A percentile compares a stretch with the other conserved stretches of the same genome.
phyloP scores from a whole-genome alignment of 1,140 invertebrate species.

The Phthorimaea operculella region DNA sequence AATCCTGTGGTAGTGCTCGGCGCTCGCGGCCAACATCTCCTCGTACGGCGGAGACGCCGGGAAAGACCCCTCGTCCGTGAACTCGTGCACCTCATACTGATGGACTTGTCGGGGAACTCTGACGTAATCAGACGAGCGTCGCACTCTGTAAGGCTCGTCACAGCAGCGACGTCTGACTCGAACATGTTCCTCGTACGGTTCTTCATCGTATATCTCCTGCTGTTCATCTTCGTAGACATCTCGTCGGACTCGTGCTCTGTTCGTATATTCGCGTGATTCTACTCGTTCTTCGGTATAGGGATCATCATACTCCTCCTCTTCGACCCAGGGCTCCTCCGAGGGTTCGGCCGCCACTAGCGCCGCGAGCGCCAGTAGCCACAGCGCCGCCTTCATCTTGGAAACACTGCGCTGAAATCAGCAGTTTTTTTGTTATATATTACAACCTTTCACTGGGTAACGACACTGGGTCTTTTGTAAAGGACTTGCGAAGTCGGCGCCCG shows the following conservation, averaged over 20 bases:
- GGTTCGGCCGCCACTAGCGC: constrained; percentile 34
- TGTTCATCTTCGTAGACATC: constrained; percentile 28
- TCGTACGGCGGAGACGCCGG: constrained; percentile 47
- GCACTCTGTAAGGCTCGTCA: constrained; percentile 20
- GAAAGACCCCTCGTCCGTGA: constrained; percentile 51
- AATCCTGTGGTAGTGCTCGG: constrained; percentile 57
- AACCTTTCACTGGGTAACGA: constrained; percentile 46
- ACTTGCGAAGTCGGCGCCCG: constrained; percentile 22
- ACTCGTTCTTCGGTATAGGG: constrained; percentile 40
- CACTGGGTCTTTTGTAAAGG: constrained; percentile 12
- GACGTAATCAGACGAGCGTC: constrained; percentile 36
- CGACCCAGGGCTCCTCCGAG: constrained; percentile 46
- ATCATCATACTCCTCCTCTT: constrained; percentile 53
- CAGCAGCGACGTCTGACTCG: constrained; percentile 34
- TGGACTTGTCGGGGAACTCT: constrained; percentile 50
- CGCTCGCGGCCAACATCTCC: constrained; percentile 53
- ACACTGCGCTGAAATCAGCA: constrained; percentile 25
- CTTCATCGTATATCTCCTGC: constrained; percentile 32
- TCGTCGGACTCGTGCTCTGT: not conserved
- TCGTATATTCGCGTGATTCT: constrained; percentile 19
- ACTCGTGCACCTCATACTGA: constrained; percentile 66
- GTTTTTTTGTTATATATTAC: constrained; percentile 52
- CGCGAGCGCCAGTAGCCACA: constrained; percentile 38
- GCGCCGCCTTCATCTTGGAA: constrained; percentile 37
- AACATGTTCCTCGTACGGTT: constrained; percentile 36